Percentiles rank a stretch among this genome's conserved stretches.
Conservation (phyloP, 2,888 invertebrate genomes). For the Mechanitis mazaeus region DNA sequence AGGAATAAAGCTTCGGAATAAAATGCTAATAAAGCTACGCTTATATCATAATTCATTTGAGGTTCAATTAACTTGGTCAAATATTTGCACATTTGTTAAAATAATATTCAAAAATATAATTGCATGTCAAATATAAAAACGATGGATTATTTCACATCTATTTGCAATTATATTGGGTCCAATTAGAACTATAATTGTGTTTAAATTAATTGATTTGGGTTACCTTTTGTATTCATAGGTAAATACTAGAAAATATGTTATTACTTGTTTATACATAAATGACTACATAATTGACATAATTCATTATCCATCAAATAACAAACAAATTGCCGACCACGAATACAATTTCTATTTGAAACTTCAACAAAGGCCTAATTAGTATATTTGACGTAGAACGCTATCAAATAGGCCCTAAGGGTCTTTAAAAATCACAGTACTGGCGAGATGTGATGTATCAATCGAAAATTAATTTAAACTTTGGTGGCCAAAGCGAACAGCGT, state of each 20-base stretch:
- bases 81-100: conserved; percentile 1
- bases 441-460: conserved; percentile 67
- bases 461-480: conserved; percentile 74
- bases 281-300: conserved; percentile 8
- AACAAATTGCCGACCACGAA: conserved; percentile 5
- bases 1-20: conserved; percentile 22
- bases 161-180: background rate
- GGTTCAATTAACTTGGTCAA: conserved; percentile 16
- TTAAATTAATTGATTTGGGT: background rate
- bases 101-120: background rate
- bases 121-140: background rate
- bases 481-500: conserved; percentile 63
- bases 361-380: conserved; percentile 30
- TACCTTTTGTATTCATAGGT: conserved; percentile 2
- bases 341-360: conserved; percentile 32
- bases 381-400: conserved; percentile 31
- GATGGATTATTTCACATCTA: background rate
- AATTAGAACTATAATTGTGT: background rate
- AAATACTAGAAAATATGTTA: conserved; percentile 3
- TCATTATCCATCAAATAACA: conserved; percentile 12
- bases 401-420: conserved; percentile 45
- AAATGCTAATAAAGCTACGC: conserved; percentile 25
- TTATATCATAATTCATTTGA: conserved; percentile 24
- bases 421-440: conserved; percentile 60
- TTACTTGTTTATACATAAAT: conserved; percentile 5